Base-by-base conservation (phyloP, 2,888 invertebrate genomes). In the Cecidostiba fungosa region DNA sequence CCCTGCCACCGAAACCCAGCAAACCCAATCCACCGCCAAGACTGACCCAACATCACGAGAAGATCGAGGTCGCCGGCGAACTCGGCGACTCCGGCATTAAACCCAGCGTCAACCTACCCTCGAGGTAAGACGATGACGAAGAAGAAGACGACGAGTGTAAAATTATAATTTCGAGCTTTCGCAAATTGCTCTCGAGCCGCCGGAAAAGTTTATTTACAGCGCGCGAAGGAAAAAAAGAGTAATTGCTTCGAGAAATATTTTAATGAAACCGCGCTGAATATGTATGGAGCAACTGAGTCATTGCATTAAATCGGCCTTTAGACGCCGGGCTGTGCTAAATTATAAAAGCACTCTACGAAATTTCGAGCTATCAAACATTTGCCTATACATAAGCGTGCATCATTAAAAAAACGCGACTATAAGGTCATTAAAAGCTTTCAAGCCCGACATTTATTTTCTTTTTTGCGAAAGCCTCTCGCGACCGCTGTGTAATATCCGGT, bases 1-100 rank as follows among this genome's bases (percentile, higher is more conserved):
- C 97, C 1, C 93, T 97, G 92, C 97, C 97, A 86, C 97, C 97
- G 14, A 98, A 98, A 94, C 98, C 98, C 19, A 91, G 90, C 87
- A 93, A 93, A 81, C 93, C 93, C 12, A 92, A 93, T 89, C 93
- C 93, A 72, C 93, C 93, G 43, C 93, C 92, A 14, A 91, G 93
- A 88, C 88, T 93, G 84, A 93, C 92, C 47, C 92, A 82, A 26
- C 86, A 85, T 23, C 91, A 92, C 54, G 93, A 93, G 82, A 93
- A 93, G 83, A 87, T 90, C 76, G 92, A 93, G 19, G 85, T 89
- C 19, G 86, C 85, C 4, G 26, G 26, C 29, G 72, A 69, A 29
- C 89, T 87, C 43, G 91, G 91, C 39, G 50, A 86, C 76, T 86
- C 86, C 59, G 91, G 90, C 36, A 88, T 84, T 74, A 92, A 91